Conservation (phyloP, 2,113 vertebrate genomes). For the Syrmaticus mikado region DNA sequence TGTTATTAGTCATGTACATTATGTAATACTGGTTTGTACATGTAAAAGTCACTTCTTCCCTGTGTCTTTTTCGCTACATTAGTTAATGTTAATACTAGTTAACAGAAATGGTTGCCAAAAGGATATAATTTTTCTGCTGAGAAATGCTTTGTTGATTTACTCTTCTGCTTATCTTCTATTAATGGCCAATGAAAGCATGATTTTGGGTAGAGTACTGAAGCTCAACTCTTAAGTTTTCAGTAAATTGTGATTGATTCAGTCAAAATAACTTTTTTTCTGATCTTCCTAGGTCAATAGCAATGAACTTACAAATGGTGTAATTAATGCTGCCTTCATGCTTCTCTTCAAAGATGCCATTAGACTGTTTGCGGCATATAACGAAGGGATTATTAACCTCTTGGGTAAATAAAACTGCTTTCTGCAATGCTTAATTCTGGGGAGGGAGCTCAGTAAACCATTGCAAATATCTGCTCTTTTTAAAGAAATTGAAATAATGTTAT, state of each 20-base stretch:
- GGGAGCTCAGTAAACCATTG: neutral
- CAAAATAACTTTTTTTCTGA: constrained; percentile 24
- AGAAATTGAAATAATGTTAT: neutral
- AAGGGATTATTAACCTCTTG: constrained; percentile 98
- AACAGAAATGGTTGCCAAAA: neutral
- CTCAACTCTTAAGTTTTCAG: neutral
- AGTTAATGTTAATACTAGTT: neutral
- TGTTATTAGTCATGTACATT: neutral
- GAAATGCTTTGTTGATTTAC: neutral
- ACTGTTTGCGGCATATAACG: constrained; percentile 97
- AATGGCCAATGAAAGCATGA: neutral
- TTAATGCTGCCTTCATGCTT: constrained; percentile 99
- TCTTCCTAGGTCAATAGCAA: constrained; percentile 93
- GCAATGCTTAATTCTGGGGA: neutral
- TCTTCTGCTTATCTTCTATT: neutral
- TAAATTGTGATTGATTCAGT: neutral
- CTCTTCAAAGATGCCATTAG: constrained; percentile 99
- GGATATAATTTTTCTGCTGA: neutral
- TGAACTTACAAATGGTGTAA: constrained; percentile 98
- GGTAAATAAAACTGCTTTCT: constrained; percentile 80
- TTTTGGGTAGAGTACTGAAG: neutral
- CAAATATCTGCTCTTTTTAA: neutral
- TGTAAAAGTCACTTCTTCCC: neutral
- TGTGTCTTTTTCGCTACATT: neutral
- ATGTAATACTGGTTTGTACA: neutral